A percentile compares a stretch with the other conserved stretches of the same genome.
phyloP scores from a whole-genome alignment of 2,888 invertebrate species.

The Drosophila lacicola region DNA sequence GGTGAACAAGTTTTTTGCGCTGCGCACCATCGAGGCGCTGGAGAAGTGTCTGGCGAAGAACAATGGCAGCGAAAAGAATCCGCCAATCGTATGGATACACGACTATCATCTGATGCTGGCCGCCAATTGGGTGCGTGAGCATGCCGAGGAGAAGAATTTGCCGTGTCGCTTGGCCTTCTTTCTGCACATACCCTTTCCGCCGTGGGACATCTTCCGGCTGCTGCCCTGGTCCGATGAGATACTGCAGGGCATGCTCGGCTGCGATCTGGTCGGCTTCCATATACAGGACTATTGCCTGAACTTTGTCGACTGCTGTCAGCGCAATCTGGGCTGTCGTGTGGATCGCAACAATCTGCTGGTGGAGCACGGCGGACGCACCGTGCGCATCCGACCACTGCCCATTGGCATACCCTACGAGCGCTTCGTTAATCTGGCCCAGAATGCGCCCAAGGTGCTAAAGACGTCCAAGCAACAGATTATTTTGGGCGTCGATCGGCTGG shows the following conservation, averaged over 20 bases:
- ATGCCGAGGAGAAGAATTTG: constrained; percentile 91
- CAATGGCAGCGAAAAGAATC: constrained; percentile 81
- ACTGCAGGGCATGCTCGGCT: constrained; percentile 95
- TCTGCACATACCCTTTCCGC: constrained; percentile 97
- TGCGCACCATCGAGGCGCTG: constrained; percentile 90
- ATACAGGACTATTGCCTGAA: constrained; percentile 96
- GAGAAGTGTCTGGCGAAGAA: constrained; percentile 86
- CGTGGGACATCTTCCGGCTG: constrained; percentile 96
- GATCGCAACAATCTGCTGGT: constrained; percentile 94
- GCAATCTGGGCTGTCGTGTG: constrained; percentile 94
- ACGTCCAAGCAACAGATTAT: constrained; percentile 91
- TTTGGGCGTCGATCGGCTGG: constrained; percentile 94
- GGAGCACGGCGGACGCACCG: constrained; percentile 94
- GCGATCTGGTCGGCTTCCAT: constrained; percentile 97
- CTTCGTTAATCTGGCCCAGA: constrained; percentile 92
- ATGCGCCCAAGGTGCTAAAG: constrained; percentile 88
- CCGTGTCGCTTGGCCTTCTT: constrained; percentile 95
- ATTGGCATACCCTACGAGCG: constrained; percentile 95
- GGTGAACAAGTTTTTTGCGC: constrained; percentile 93
- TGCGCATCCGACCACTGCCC: constrained; percentile 93
- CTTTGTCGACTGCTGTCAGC: constrained; percentile 96
- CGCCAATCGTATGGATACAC: constrained; percentile 94
- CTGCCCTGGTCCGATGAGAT: constrained; percentile 98
- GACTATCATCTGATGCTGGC: constrained; percentile 97
- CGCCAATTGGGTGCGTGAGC: constrained; percentile 95